Base-by-base conservation (phyloP, 2,113 vertebrate genomes). In the Meleagris gallopavo region DNA sequence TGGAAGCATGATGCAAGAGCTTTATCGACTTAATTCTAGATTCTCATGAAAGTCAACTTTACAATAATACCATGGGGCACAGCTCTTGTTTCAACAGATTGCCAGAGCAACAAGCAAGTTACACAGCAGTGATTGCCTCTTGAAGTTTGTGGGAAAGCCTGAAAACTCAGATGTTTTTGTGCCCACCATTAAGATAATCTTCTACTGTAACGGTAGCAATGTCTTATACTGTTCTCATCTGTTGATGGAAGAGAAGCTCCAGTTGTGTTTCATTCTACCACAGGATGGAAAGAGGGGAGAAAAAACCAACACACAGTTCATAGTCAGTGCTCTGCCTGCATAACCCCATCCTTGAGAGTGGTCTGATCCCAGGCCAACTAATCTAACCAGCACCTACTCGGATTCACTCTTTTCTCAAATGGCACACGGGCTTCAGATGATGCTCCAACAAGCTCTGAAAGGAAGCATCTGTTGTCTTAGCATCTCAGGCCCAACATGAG, bases 41-140 rank as follows among this genome's bases (percentile, higher is more conserved):
- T 78, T 89, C 58, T 65, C 34, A 12, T n/a, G 40, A 4, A 78
- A 89, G 34, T 40, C 43, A 24, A 11, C 24, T 18, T 45, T 66
- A 57, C 22, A 67, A 43, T 43, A 48, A 43, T 54, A 32, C 27
- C 2, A 1, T 12, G 25, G 16, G 13, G 13, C 50, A 6, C 46
- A 58, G 36, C 69, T 67, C 50, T 72, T 29, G 9, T 41, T 66
- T 34, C 29, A 36, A 22, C 32, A 65, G 34, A 18, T 30, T 41
- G 29, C 22, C 20, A 29, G 36, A 75, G 40, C 8, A 38, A 34
- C 86, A 58, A 70, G 48, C 32, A 16, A 45, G 4, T 57, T 74
- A 27, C 1, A 1, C 14, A 0, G 1, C 0, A 2, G 15, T 32
- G 57, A 74, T 32, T 9, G 29, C 18, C n/a, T 55, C 45, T 45